Evolutionary conservation across 2,113 vertebrate species (phyloP).

Genomic region (Lepisosteus osseus): DNA sequence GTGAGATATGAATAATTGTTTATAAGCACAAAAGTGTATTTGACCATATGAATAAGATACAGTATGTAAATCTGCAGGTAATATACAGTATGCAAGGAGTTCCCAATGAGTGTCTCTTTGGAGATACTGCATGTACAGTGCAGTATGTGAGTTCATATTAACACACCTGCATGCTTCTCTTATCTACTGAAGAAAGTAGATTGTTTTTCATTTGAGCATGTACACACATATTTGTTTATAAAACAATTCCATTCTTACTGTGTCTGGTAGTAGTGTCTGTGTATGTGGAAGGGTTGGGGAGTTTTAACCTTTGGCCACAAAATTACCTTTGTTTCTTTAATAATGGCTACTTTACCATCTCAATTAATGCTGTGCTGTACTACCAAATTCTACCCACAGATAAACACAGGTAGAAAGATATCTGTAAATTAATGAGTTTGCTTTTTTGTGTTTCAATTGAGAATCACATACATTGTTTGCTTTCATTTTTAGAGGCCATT

Average conservation of each 20-base stretch:
- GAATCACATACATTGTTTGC: neutral
- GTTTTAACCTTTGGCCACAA: constrained; percentile 8
- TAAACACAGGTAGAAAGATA: neutral
- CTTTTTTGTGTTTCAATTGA: constrained; percentile 11
- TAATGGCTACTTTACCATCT: neutral
- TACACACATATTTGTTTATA: neutral
- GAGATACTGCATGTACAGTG: constrained; percentile 13
- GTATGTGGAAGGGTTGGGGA: neutral
- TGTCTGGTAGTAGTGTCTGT: neutral
- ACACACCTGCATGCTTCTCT: neutral
- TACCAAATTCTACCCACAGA: too few species aligned
- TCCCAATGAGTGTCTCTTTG: constrained; percentile 25
- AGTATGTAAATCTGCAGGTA: constrained; percentile 21
- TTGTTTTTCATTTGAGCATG: neutral
- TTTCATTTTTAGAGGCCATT: neutral
- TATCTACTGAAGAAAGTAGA: neutral
- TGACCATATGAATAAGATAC: constrained; percentile 25
- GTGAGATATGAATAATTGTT: constrained; percentile 32
- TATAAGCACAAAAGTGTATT: constrained; percentile 36
- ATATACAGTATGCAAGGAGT: constrained; percentile 19
- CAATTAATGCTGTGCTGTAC: neutral
- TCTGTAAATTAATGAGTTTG: constrained; percentile 16
- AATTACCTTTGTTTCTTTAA: constrained; percentile 2
- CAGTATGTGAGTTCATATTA: constrained; percentile 7
- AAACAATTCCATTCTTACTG: neutral